Conservation (phyloP, 2,888 invertebrate species). For the Acleris holmiana region DNA sequence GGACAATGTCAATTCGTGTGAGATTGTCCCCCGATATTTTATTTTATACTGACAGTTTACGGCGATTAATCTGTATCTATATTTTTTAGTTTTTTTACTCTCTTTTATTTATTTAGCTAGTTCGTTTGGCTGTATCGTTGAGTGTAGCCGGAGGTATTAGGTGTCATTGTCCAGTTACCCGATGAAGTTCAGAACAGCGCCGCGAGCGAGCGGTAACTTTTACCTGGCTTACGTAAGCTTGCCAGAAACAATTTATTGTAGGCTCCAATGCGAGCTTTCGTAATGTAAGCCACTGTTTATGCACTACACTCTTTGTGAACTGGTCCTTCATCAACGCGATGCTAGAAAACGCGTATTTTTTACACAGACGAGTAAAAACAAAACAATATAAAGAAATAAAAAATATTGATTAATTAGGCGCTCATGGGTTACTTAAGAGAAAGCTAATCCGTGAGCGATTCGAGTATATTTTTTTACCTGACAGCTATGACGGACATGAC, state of each 20-base stretch:
- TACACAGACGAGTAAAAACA: background rate
- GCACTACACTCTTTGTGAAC: conserved; percentile 56
- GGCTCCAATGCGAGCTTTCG: conserved; percentile 77
- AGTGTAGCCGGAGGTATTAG: conserved; percentile 11
- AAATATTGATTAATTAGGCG: conserved; percentile 24
- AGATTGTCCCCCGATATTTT: no score
- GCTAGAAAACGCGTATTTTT: background rate
- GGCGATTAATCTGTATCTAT: no score
- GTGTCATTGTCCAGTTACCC: conserved; percentile 25
- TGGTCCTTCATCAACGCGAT: conserved; percentile 13
- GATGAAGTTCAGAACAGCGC: conserved; percentile 74
- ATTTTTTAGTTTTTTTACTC: background rate
- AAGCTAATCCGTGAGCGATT: conserved; percentile 34
- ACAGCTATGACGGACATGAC: conserved; percentile 33
- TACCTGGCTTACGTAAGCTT: conserved; percentile 76
- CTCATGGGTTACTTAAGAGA: conserved; percentile 35
- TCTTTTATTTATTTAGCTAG: background rate
- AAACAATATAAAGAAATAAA: conserved; percentile 14
- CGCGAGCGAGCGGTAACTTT: conserved; percentile 75
- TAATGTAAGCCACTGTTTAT: conserved; percentile 70
- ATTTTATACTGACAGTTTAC: no score
- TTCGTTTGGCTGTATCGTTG: conserved; percentile 2
- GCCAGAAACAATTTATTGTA: conserved; percentile 80
- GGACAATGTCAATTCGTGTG: no score
- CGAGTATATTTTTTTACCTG: conserved; percentile 33